These are phyloP conservation scores for Idaea dimidiata DNA, from an alignment of 2,888 invertebrate species.

Conservation along the genomic window DNA sequence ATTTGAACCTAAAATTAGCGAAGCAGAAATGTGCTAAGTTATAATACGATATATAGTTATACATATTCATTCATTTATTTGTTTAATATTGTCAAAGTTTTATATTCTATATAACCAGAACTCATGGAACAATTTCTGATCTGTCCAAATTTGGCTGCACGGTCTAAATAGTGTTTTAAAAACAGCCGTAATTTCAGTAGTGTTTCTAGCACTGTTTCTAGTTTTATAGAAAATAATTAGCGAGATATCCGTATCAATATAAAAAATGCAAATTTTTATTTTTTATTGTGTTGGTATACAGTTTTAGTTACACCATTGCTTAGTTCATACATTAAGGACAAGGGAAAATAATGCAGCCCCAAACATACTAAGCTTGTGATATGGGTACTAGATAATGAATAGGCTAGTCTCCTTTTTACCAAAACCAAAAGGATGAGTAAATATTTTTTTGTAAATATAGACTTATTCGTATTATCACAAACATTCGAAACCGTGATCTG, in stretches of 20 bases:
- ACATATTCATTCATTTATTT: background rate
- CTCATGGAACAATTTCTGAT: background rate
- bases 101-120: background rate
- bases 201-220: background rate
- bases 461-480: too few species aligned
- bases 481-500: too few species aligned
- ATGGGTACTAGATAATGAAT: too few species aligned
- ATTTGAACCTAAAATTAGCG: constrained; percentile 1
- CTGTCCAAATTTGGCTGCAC: too few species aligned
- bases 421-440: too few species aligned
- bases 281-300: background rate
- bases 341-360: too few species aligned
- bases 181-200: background rate
- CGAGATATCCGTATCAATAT: background rate
- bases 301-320: background rate
- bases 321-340: background rate
- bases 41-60: background rate
- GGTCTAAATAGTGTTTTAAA: too few species aligned
- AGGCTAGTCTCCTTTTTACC: too few species aligned
- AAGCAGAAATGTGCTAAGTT: constrained; percentile 3
- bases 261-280: background rate
- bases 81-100: constrained; percentile 4
- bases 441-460: too few species aligned
- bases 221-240: background rate
- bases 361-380: too few species aligned